These are phyloP conservation scores for Nomada ferruginata DNA, from an alignment of 2,888 invertebrate genomes.

Conservation along the genomic window DNA sequence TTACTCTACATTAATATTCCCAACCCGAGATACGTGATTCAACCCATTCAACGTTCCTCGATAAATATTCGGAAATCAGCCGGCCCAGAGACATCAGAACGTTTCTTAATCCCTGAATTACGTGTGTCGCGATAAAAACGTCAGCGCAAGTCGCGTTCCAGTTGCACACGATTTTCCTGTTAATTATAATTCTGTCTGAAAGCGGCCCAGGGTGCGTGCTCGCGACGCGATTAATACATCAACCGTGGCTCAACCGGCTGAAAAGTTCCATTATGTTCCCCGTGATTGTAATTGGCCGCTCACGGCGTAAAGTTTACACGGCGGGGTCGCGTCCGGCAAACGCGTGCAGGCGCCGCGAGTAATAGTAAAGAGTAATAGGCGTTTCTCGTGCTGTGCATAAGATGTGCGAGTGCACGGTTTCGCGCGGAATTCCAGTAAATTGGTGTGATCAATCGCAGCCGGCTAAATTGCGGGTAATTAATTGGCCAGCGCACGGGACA, in stretches of 20 bases:
- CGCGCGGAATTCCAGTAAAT: conserved; percentile 48
- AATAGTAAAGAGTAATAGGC: conserved; percentile 43
- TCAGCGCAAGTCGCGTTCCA: neutral
- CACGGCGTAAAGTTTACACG: conserved; percentile 14
- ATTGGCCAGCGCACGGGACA: conserved; percentile 47
- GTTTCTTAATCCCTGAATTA: conserved; percentile 4
- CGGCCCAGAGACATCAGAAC: too few species aligned
- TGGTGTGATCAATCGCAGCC: conserved; percentile 54
- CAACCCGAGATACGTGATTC: too few species aligned
- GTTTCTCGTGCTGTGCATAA: conserved; percentile 37
- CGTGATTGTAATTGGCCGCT: conserved; percentile 36
- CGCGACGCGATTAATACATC: conserved; percentile 46
- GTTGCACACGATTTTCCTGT: conserved; percentile 5
- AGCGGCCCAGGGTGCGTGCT: conserved; percentile 28
- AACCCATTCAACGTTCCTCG: too few species aligned
- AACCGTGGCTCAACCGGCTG: conserved; percentile 1
- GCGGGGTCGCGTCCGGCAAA: neutral
- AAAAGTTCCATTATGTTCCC: conserved; percentile 45
- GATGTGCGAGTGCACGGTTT: conserved; percentile 18
- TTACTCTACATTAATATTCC: too few species aligned
- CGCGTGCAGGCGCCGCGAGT: conserved; percentile 1
- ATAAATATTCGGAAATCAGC: too few species aligned
- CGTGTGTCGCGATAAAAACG: conserved; percentile 8
- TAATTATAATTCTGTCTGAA: conserved; percentile 47
- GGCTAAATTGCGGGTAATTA: conserved; percentile 55